Evolutionary conservation across 2,113 vertebrate species (phyloP), one percentile per base, ranked within the genome.

Genomic region (Phoenicopterus ruber): DNA sequence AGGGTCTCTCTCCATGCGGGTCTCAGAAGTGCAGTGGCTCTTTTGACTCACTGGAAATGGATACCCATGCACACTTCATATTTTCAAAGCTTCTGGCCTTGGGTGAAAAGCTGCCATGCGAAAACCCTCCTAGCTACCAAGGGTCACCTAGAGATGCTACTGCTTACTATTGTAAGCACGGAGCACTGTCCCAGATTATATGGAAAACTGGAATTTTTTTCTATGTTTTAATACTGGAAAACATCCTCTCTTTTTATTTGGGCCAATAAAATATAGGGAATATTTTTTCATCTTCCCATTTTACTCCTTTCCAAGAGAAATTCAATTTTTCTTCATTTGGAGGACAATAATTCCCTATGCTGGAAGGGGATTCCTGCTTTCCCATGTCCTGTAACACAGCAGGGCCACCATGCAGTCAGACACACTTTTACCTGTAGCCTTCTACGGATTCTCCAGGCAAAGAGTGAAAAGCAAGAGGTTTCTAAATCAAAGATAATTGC

Each of bases 21-120:
- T 57, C 40, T 62, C 62, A 38, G 70, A 50, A 49, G 8, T 49
- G 31, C 31, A 62, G 18, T 15, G 16, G 22, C 18, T 57, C 49
- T 50, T 77, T 47, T 31, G 19, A 50, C 42, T 77, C 42, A 7
- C 49, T 70, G 36, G 24, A 44, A 87, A 77, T 10, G 17, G 5
- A 58, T 57, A 54, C 5, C 25, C 40, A n/a, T 8, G 6, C n/a
- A 42, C 38, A 29, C 15, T 47, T 73, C 2, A 0, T 44, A 17
- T 44, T 82, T 81, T 42, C 55, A 47, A 69, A 44, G 69, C 49
- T 69, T 69, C 62, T 62, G 26, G 14, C 40, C 34, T 2, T 6
- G 17, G 10, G 19, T n/a, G 57, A 70, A 82, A 32, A 62, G 55
- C 22, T 82, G 36, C 28, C 28, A 29, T 24, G 6, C 7, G 18